phyloP scores from a whole-genome alignment of 2,888 invertebrate genomes.

The Cataglyphis livida region DNA sequence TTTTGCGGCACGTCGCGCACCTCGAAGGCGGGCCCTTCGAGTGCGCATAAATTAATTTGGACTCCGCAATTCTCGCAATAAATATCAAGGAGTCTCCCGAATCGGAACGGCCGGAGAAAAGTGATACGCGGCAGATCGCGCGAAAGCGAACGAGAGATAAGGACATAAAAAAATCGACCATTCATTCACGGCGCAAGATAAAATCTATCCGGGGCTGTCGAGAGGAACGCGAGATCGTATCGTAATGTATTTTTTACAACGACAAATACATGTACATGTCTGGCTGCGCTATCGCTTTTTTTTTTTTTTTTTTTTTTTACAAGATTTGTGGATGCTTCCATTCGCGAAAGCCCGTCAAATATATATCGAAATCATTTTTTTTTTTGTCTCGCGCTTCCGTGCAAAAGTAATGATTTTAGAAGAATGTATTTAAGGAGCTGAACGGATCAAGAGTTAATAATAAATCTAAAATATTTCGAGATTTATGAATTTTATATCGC shows the following conservation, averaged over 20 bases:
- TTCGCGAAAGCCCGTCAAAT: not conserved
- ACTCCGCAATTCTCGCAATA: not conserved
- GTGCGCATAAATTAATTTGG: constrained; percentile 11
- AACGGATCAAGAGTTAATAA: too few species aligned
- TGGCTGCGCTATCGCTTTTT: not conserved
- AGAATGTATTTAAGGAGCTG: too few species aligned
- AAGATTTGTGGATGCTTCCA: not conserved
- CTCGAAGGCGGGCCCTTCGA: constrained; percentile 22
- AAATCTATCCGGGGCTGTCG: constrained; percentile 71
- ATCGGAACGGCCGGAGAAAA: constrained; percentile 4
- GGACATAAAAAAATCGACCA: constrained; percentile 70
- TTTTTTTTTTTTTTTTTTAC: not conserved
- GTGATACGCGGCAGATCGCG: constrained; percentile 9
- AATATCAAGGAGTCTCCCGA: not conserved
- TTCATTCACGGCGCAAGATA: constrained; percentile 66
- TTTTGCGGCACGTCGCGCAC: constrained; percentile 29
- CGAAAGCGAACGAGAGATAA: constrained; percentile 2
- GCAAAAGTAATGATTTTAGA: not conserved
- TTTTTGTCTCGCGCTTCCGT: not conserved
- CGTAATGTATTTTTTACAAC: constrained; percentile 71
- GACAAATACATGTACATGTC: constrained; percentile 41
- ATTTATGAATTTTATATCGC: too few species aligned
- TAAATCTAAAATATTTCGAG: too few species aligned
- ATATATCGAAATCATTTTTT: too few species aligned
- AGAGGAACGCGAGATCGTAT: constrained; percentile 74